Evolutionary conservation across 2,888 invertebrate genomes (phyloP).

Genomic region (Polydrusus tereticollis): DNA sequence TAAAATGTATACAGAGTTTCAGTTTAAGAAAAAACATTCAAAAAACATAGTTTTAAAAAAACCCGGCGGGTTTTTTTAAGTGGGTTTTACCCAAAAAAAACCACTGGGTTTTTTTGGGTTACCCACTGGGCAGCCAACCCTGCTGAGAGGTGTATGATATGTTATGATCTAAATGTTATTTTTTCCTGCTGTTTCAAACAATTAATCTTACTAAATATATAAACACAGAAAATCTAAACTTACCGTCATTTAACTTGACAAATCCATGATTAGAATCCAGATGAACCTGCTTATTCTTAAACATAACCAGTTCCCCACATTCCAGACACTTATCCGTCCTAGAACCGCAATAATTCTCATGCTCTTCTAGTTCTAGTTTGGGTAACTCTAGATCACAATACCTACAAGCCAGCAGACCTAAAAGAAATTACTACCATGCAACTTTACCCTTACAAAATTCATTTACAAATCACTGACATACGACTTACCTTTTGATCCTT

Average conservation of each 20-base stretch:
- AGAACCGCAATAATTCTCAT: constrained; percentile 79
- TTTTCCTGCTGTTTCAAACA: not conserved
- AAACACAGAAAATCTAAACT: constrained; percentile 36
- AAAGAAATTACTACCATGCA: too few relatives aligned
- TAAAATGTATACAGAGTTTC: too few relatives aligned
- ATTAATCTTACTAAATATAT: not conserved
- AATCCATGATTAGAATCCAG: constrained; percentile 77
- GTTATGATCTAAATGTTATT: not conserved
- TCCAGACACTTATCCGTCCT: constrained; percentile 78
- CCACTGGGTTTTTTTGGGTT: too few relatives aligned
- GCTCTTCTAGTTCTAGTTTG: constrained; percentile 72
- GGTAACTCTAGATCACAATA: constrained; percentile 77
- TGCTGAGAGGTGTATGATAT: too few relatives aligned
- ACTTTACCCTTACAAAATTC: too few relatives aligned
- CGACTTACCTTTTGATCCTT: constrained; percentile 33
- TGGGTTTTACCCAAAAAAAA: too few relatives aligned
- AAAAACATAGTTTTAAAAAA: too few relatives aligned
- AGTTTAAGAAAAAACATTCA: too few relatives aligned
- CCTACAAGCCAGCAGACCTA: constrained; percentile 70
- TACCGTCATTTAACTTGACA: constrained; percentile 74
- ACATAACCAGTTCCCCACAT: constrained; percentile 79
- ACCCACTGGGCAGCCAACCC: too few relatives aligned
- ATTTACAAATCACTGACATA: not conserved
- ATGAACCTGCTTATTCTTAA: constrained; percentile 76
- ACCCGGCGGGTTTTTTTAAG: too few relatives aligned